Evolutionary conservation across 2,113 vertebrate species (phyloP), one percentile per base, ranked within the genome.

Genomic region (Psammodynastes pulverulentus): DNA sequence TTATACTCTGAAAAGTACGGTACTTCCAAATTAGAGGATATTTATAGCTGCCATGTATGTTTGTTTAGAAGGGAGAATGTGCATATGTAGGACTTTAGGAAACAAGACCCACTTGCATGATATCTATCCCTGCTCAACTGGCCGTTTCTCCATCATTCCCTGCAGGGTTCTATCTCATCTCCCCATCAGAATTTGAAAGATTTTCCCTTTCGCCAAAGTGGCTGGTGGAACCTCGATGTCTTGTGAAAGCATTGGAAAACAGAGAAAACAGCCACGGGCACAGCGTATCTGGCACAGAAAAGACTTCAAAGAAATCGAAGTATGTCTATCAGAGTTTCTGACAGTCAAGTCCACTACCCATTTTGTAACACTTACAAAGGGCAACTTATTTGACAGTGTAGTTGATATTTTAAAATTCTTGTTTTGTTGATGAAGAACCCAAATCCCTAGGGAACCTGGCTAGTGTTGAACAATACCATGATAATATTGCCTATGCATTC

Each of bases 81-180:
- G 43, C 72, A 43, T 43, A 34, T 10, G 43, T 45, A 84, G 62
- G 7, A 10, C 34, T 92, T 89, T 84, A 19, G 0, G 8, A 49
- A 91, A 26, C 39, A 43, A 43, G 51, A 79, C 4, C 72, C 87
- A n/a, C 23, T 62, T 54, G 9, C 49, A 29, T 53, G 54, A n/a
- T n/a, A 23, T 39, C 29, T 39, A 10, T 85, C 13, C 9, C 9
- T 62, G 13, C 45, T 62, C 23, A 89, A 58, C 53, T 85, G 58
- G 45, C n/a, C 3, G 5, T 89, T 89, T 86, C n/a, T 88, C 19
- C 13, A 3, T 45, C n/a, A 79, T 94, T 2, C 21, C 86, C 86
- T 91, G 12, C 92, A 99, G 99, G 99, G 26, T 99, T 99, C 97
- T 99, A 99, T 95, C 97, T 99, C 95, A 99, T 99, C 94, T 99